Evolutionary conservation across 2,113 vertebrate species (phyloP), one percentile per base, ranked within the genome.

Genomic region (Brienomyrus longianalis): DNA sequence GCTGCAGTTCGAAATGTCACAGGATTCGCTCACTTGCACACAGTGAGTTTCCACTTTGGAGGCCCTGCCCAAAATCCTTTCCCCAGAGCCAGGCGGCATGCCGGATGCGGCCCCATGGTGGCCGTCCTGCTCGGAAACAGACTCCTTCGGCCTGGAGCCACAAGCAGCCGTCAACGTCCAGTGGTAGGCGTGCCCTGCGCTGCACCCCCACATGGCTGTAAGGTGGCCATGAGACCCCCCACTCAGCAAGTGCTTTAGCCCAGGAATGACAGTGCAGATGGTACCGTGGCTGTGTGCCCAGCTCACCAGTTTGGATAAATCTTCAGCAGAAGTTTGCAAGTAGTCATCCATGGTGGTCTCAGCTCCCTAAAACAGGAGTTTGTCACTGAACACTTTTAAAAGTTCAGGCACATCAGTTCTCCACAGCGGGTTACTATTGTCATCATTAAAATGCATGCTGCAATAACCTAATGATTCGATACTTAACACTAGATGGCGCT

Each of bases 211-310:
- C 95, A 97, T 95, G 2, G 97, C 97, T 0, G 97, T 98, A 88
- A 97, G 93, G 91, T 96, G 97, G 88, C 96, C 96, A 0, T 97
- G 96, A 88, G 97, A 94, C 35, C 97, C 97, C 91, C 96, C 96
- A 0, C 96, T 97, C 5, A 97, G 94, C 90, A 97, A 92, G 89
- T 97, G 97, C 92, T 98, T 97, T 83, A 98, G 95, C 93, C 96
- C 97, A 90, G 98, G 98, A 93, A 98, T 97, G 92, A 98, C 97
- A 92, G 94, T 97, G 95, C 97, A 98, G 92, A 98, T 98, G 17
- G 97, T 98, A 17, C 97, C 98, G 43, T 98, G 98, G 92, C 97
- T 98, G 94, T 98, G 97, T 84, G 98, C 97, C 98, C 97, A 98
- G 94, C 97, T 97, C 91, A 98, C 97, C 91, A 98, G 93, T 91